A percentile compares a stretch with the other conserved stretches of the same genome.
Evolutionary conservation across 2,797 vertebrate species (phyloP).

Genomic region (Cercopithecus diana): DNA sequence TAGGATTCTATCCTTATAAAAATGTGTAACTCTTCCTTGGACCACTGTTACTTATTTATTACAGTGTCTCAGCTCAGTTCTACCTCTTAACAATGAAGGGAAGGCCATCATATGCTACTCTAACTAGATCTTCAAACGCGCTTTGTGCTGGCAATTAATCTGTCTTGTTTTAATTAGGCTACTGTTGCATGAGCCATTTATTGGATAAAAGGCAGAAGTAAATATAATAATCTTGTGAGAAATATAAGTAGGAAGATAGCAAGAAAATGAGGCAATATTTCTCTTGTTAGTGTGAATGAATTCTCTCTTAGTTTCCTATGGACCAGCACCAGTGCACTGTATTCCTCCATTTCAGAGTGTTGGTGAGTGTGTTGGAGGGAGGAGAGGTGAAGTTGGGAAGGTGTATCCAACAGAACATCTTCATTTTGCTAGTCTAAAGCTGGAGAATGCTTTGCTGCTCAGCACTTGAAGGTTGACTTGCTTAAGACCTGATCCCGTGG

Average conservation of each 20-base stretch:
- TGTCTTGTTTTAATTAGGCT: background rate
- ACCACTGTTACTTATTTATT: background rate
- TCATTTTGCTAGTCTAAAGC: background rate
- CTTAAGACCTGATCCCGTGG: background rate
- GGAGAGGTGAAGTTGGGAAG: background rate
- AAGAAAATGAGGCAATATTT: background rate
- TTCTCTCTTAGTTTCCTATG: background rate
- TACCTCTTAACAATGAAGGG: background rate
- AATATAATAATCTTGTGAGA: slow-evolving; percentile 1
- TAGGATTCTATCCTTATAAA: background rate
- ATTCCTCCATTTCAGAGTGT: background rate
- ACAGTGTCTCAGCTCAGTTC: background rate
- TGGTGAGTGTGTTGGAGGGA: background rate
- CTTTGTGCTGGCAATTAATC: slow-evolving; percentile 30
- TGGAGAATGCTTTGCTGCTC: background rate
- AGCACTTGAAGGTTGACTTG: background rate
- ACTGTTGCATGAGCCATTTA: slow-evolving; percentile 19
- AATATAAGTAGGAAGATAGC: background rate
- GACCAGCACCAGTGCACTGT: background rate
- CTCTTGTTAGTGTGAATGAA: background rate
- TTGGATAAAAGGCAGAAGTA: background rate
- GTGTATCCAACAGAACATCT: background rate
- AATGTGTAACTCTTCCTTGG: background rate
- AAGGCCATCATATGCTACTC: background rate
- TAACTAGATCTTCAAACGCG: background rate